These are phyloP conservation scores for Penaeus indicus DNA, from an alignment of 1,140 invertebrate genomes.

Conservation along the genomic window DNA sequence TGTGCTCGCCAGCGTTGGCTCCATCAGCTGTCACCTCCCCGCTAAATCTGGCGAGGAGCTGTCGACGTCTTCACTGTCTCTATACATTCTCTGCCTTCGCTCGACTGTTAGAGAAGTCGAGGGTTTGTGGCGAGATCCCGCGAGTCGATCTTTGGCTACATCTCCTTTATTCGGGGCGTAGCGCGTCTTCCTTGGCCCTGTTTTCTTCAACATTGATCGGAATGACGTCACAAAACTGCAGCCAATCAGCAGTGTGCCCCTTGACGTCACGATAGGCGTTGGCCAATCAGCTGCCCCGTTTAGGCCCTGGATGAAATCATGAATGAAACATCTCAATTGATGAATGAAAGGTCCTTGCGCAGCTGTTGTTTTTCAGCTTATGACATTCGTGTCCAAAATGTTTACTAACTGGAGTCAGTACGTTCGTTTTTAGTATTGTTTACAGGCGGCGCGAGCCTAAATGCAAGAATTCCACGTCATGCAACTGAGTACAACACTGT, in stretches of 20 bases:
- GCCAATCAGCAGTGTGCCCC: conserved; percentile 5
- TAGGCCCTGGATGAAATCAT: conserved; percentile 41
- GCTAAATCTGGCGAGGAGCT: too few species aligned
- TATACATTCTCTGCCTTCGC: too few species aligned
- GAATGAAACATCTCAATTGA: conserved; percentile 50
- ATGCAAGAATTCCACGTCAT: neutral
- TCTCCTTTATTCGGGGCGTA: conserved; percentile 19
- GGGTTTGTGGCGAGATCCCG: too few species aligned
- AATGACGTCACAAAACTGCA: conserved; percentile 22
- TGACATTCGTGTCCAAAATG: neutral
- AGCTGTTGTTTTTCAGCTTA: neutral
- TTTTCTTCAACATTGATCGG: conserved; percentile 36
- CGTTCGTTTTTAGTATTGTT: neutral
- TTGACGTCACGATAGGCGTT: conserved; percentile 34
- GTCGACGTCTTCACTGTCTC: too few species aligned
- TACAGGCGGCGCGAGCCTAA: neutral
- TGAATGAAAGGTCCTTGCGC: conserved; percentile 46
- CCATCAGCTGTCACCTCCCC: too few species aligned
- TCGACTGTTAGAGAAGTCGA: too few species aligned
- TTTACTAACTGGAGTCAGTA: neutral
- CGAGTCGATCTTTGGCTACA: neutral
- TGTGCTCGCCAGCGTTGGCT: too few species aligned
- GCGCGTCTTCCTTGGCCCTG: conserved; percentile 26
- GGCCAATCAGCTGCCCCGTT: conserved; percentile 20
- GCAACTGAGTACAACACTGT: neutral